Percentiles rank a stretch among this genome's conserved stretches.
Evolutionary conservation across 2,888 invertebrate species (phyloP).

Genomic region (Dasypolia templi): DNA sequence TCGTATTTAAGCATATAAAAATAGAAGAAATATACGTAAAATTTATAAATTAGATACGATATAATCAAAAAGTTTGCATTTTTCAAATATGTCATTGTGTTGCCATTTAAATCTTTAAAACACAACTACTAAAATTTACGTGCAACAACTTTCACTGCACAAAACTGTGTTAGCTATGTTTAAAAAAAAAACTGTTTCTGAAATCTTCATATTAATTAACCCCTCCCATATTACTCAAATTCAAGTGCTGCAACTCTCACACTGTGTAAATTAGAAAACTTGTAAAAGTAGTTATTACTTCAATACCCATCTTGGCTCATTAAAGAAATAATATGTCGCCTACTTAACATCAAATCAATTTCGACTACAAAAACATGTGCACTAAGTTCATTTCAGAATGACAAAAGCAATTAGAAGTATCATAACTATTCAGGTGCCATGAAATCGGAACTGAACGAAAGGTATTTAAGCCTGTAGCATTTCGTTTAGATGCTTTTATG

Average conservation of each 20-base stretch:
- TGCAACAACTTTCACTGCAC: slow-evolving; percentile 27
- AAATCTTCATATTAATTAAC: neutral
- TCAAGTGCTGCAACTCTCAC: slow-evolving; percentile 30
- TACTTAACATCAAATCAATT: neutral
- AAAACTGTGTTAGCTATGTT: slow-evolving; percentile 45
- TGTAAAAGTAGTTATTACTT: neutral
- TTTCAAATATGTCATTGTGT: slow-evolving; percentile 3
- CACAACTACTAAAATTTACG: neutral
- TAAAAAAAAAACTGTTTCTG: no score
- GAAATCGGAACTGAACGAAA: neutral
- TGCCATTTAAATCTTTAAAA: slow-evolving; percentile 17
- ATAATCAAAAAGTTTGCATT: slow-evolving; percentile 13
- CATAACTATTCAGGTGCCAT: neutral
- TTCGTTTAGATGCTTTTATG: neutral
- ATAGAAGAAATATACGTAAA: slow-evolving; percentile 19
- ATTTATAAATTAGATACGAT: slow-evolving; percentile 8
- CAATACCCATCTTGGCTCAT: neutral
- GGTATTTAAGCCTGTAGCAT: neutral
- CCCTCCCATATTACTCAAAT: neutral
- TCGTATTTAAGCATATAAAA: slow-evolving; percentile 45
- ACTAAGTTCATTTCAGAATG: neutral
- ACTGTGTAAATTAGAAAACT: slow-evolving; percentile 9
- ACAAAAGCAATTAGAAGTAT: neutral
- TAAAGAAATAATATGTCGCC: slow-evolving; percentile 8
- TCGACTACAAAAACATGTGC: neutral